phyloP scores from a whole-genome alignment of 2,113 vertebrate species.

The Colistium nudipinnis region DNA sequence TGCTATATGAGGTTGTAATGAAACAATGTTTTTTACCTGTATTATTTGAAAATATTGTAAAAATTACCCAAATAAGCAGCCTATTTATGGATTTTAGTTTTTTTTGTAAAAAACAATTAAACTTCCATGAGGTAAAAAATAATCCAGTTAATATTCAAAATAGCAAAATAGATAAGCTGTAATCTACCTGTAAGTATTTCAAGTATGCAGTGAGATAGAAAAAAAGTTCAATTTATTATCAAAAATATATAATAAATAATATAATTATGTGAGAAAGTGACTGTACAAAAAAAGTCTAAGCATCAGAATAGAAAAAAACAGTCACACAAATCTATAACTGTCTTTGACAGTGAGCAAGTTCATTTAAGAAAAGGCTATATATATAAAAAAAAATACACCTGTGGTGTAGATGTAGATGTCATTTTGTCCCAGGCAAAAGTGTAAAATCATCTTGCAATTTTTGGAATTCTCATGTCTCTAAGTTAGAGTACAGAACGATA shows the following conservation, averaged over 20 bases:
- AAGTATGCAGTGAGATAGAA: background rate
- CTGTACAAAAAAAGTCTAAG: slow-evolving; percentile 15
- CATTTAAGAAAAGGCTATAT: too few relatives aligned
- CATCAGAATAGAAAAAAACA: background rate
- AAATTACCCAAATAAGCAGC: too few relatives aligned
- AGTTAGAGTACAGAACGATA: slow-evolving; percentile 93
- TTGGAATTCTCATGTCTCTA: rapidly evolving
- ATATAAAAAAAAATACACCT: background rate
- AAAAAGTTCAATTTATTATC: slow-evolving; percentile 58
- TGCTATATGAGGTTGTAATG: too few relatives aligned
- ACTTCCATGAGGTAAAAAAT: too few relatives aligned
- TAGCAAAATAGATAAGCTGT: background rate
- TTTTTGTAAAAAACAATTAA: too few relatives aligned
- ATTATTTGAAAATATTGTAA: too few relatives aligned
- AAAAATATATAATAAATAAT: slow-evolving; percentile 65
- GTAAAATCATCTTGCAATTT: background rate
- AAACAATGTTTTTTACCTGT: too few relatives aligned
- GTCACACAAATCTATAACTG: slow-evolving; percentile 1
- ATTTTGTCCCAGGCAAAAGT: background rate
- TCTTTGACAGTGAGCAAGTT: background rate
- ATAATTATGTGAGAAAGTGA: slow-evolving; percentile 18
- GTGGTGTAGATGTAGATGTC: background rate
- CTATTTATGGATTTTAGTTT: too few relatives aligned
- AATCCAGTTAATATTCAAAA: background rate
- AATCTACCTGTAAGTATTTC: background rate